Conservation (phyloP, 53 echinoderm and acorn worm species). For the Astropecten irregularis region DNA sequence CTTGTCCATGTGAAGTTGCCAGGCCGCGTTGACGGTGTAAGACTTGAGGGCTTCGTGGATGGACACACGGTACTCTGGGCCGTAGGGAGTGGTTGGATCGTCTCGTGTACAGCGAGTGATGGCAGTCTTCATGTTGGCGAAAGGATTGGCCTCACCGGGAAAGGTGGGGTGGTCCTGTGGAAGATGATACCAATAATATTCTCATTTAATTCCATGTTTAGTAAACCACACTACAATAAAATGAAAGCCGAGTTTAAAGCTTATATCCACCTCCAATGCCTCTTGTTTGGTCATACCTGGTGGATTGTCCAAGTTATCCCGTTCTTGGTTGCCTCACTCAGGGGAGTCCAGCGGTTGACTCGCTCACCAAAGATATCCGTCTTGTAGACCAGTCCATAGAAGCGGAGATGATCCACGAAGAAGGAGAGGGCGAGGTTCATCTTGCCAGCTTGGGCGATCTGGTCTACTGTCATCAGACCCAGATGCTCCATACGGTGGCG, state of each 20-base stretch:
- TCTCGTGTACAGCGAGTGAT: conserved; percentile 42
- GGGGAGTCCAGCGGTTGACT: conserved; percentile 65
- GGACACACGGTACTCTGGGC: conserved; percentile 37
- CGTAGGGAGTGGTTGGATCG: conserved; percentile 40
- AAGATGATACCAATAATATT: too few relatives aligned
- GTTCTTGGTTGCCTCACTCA: conserved; percentile 50
- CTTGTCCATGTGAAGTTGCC: conserved; percentile 62
- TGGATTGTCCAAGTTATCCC: conserved; percentile 64
- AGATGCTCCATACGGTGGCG: conserved; percentile 74
- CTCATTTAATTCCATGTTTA: too few relatives aligned
- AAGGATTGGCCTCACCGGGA: conserved; percentile 56
- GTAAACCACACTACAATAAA: too few relatives aligned
- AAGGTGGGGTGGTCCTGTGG: conserved; percentile 67
- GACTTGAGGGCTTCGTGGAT: conserved; percentile 28
- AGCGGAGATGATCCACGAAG: conserved; percentile 71
- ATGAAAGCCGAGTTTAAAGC: too few relatives aligned
- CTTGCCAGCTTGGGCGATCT: conserved; percentile 55
- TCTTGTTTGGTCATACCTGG: too few relatives aligned
- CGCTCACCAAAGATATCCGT: conserved; percentile 67
- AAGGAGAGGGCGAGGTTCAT: conserved; percentile 58
- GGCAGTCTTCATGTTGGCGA: conserved; percentile 49
- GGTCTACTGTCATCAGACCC: conserved; percentile 59
- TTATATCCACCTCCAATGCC: too few relatives aligned
- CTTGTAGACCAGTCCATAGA: conserved; percentile 66
- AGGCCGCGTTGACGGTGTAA: conserved; percentile 52